Evolutionary conservation across 2,888 invertebrate genomes (phyloP), one percentile per base, ranked within the genome.

Genomic region (Dysmachus trigonus): DNA sequence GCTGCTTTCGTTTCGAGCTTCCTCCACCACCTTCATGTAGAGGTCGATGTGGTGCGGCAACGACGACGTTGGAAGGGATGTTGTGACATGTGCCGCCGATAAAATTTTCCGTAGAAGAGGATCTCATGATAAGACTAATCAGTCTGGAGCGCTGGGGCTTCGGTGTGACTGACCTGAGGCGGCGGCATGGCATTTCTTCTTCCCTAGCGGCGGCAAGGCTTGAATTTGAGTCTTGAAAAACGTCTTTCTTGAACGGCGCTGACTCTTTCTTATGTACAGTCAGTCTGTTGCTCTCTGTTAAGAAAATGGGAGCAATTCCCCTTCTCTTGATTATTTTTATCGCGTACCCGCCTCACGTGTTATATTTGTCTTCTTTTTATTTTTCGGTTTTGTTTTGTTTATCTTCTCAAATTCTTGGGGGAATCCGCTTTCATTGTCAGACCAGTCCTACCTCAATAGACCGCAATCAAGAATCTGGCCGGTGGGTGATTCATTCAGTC

Each of bases 311-410:
- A 77, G 77, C 77, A 77, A n/a, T 77, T 77, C 77, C 77, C 77
- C 77, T 77, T 47, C 47, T 77, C 47, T 77, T 77, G 47, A 77
- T 77, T 77, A 77, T 77, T 77, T 77, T 77, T 77, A 77, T 77
- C 77, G 30, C 35, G 30, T 47, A 76, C 76, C 18, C 62, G 38
- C 27, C 76, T 77, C 77, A 77, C 77, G 77, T 47, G 77, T 22
- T 22, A 22, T 22, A 22, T 47, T n/a, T 77, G 77, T 22, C 30
- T 77, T 77, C 27, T 77, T 77, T 77, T 47, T 73, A 33, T 73
- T 73, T 33, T 73, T 31, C 15, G 77, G 47, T 47, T n/a, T 77
- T 10, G 77, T 41, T 77, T 77, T 77, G 47, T 77, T 77, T 77
- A 77, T n/a, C 77, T 30, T 35, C 27, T 77, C 77, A 41, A 47